Conservation (phyloP, 2,113 vertebrate species). For the Donacobius atricapilla region DNA sequence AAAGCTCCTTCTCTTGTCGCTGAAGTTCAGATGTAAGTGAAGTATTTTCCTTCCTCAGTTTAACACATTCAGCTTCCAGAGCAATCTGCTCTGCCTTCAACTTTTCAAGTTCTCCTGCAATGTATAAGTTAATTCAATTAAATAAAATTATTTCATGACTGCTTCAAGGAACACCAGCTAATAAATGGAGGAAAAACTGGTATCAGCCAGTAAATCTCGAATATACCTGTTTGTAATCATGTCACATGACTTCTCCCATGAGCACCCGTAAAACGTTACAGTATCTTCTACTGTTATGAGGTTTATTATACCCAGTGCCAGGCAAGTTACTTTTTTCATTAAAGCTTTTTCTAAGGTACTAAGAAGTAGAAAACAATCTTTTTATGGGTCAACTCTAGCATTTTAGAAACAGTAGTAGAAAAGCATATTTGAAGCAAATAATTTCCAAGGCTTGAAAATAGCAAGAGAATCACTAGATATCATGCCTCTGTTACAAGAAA, state of each 20-base stretch:
- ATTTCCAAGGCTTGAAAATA: neutral
- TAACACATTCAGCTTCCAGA: conserved; percentile 85
- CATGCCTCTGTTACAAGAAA: neutral
- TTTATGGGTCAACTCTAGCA: neutral
- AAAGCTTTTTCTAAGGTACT: neutral
- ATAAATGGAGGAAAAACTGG: neutral
- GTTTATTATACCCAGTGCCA: neutral
- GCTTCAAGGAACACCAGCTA: neutral
- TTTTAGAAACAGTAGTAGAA: neutral
- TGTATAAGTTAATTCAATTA: neutral
- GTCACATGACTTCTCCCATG: neutral
- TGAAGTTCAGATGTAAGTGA: conserved; percentile 82
- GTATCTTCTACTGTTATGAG: neutral
- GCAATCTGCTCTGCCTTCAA: conserved; percentile 82
- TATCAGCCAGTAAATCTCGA: neutral
- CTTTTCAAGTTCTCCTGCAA: conserved; percentile 83
- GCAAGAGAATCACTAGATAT: neutral
- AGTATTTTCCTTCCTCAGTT: conserved; percentile 83
- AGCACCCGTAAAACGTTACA: neutral
- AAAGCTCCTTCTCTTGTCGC: conserved; percentile 85
- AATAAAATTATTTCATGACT: neutral
- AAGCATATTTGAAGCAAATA: neutral
- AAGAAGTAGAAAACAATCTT: neutral
- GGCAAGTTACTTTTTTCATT: neutral
- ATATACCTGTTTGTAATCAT: neutral